These are phyloP conservation scores for Tragelaphus strepsiceros DNA, from an alignment of 2,113 vertebrate species.

Conservation along the genomic window DNA sequence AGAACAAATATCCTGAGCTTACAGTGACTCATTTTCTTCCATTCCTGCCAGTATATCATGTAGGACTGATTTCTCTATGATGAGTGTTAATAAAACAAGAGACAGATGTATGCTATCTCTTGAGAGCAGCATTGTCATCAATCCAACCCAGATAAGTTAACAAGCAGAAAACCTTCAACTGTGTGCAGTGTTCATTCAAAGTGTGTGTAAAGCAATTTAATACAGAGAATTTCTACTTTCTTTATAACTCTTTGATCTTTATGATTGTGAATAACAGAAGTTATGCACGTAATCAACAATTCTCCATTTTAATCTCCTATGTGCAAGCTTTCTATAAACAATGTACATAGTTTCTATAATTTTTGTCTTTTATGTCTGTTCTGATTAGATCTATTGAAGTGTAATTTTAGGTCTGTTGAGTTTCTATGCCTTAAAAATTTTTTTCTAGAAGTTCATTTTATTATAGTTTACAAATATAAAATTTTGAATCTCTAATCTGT, in stretches of 20 bases:
- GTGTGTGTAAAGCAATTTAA: not conserved
- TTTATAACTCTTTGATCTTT: not conserved
- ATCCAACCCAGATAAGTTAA: not conserved
- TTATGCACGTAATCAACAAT: not conserved
- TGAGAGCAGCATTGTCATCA: not conserved
- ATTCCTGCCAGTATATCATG: not conserved
- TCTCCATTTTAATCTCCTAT: conserved; percentile 7
- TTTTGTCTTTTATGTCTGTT: not conserved
- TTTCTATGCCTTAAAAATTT: not conserved
- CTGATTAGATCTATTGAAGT: conserved; percentile 26
- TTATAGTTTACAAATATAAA: not conserved
- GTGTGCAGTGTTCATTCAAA: not conserved
- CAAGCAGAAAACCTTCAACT: not conserved
- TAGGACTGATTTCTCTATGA: not conserved
- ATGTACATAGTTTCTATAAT: not conserved
- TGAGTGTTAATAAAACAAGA: not conserved
- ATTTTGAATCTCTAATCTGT: not conserved
- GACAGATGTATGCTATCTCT: not conserved
- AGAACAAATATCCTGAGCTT: not conserved
- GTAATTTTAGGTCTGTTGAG: not conserved
- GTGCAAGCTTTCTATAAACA: not conserved
- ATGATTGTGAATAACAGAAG: not conserved
- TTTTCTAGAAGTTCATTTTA: conserved; percentile 2
- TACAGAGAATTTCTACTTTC: not conserved
- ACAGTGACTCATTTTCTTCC: not conserved